Percentiles rank a stretch among this genome's conserved stretches.
Conservation (phyloP, 2,888 invertebrate species). For the Lasioglossum marginatum region DNA sequence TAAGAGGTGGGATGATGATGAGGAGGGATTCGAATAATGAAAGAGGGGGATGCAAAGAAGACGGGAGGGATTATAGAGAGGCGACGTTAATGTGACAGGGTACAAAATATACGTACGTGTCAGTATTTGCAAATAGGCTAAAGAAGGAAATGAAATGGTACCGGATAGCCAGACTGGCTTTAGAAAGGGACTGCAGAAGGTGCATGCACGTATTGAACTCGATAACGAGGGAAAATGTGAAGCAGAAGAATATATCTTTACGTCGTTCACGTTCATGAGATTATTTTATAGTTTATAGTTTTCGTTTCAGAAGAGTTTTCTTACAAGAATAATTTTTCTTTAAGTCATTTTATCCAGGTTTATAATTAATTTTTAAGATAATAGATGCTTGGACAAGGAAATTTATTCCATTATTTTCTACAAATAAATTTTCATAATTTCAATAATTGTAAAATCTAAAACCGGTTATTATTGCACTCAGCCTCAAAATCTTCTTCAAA, state of each 20-base stretch:
- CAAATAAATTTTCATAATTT: too few species aligned
- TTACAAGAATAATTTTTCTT: background rate
- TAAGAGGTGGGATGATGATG: background rate
- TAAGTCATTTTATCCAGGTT: background rate
- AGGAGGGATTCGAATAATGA: background rate
- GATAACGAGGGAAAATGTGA: background rate
- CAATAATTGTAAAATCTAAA: too few species aligned
- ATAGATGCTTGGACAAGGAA: too few species aligned
- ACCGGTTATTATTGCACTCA: too few species aligned
- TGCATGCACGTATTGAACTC: background rate
- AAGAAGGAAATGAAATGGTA: background rate
- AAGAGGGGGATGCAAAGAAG: background rate
- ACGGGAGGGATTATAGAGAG: background rate
- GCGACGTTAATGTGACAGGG: background rate
- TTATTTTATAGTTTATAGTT: conserved; percentile 2
- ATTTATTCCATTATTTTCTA: too few species aligned
- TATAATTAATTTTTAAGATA: background rate
- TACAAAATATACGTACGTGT: background rate
- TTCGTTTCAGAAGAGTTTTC: background rate
- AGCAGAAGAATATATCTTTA: background rate
- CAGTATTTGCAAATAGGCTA: background rate
- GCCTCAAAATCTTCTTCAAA: too few species aligned
- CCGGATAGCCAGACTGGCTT: background rate
- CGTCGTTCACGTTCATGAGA: background rate
- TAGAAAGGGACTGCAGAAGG: background rate